Conservation (phyloP, 2,888 invertebrate genomes). For the Subacronicta megacephala region DNA sequence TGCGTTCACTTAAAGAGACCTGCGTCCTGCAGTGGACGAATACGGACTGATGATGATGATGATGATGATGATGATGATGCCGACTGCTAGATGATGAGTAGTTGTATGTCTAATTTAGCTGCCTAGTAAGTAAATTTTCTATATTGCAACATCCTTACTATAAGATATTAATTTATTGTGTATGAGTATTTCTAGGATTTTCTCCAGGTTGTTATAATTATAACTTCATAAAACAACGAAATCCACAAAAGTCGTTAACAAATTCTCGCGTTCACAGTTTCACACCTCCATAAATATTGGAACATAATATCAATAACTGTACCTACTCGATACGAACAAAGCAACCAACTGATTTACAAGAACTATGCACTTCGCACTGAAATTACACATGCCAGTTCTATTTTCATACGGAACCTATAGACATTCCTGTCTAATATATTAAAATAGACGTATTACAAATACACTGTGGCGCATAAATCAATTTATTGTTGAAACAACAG, state of each 20-base stretch:
- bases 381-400: constrained; percentile 60
- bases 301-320: constrained; percentile 33
- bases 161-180: not conserved
- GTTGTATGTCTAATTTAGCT: too few species aligned
- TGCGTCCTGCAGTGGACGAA: too few species aligned
- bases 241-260: constrained; percentile 1
- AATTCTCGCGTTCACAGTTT: constrained; percentile 8
- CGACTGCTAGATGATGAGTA: too few species aligned
- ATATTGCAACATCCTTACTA: too few species aligned
- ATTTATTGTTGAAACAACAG: constrained; percentile 60
- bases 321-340: constrained; percentile 32
- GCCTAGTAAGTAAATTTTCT: too few species aligned
- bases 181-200: not conserved
- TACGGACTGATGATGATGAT: too few species aligned
- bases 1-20: too few species aligned
- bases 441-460: constrained; percentile 61
- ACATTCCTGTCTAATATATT: constrained; percentile 67
- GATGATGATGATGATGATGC: too few species aligned
- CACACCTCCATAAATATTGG: constrained; percentile 20
- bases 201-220: not conserved
- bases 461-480: constrained; percentile 58
- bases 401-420: constrained; percentile 60
- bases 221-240: constrained; percentile 6
- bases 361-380: constrained; percentile 51
- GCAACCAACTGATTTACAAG: constrained; percentile 45